Percentiles rank a stretch among this genome's conserved stretches.
phyloP scores from a whole-genome alignment of 2,797 vertebrate genomes.

The Apogon talboti region DNA sequence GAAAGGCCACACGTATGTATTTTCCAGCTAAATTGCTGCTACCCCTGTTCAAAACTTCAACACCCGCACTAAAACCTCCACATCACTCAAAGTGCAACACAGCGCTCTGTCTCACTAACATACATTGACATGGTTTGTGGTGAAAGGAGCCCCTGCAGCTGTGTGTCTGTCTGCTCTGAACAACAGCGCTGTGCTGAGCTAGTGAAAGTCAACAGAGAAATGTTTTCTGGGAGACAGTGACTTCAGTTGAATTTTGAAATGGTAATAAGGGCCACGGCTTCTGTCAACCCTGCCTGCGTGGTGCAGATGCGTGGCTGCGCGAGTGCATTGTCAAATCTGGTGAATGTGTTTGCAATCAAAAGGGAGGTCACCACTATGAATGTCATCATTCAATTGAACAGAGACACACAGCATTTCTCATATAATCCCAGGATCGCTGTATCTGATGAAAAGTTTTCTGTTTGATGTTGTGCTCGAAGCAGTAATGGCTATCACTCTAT shows the following conservation, averaged over 20 bases:
- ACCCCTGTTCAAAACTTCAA: background rate
- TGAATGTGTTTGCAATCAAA: constrained; percentile 13
- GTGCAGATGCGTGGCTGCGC: background rate
- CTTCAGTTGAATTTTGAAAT: constrained; percentile 35
- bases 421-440: constrained; percentile 7
- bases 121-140: constrained; percentile 42
- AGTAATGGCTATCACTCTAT: constrained; percentile 29
- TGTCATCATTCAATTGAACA: constrained; percentile 17
- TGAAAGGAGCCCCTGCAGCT: constrained; percentile 51
- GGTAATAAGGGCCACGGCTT: constrained; percentile 41
- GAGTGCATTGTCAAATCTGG: background rate
- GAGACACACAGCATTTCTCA: constrained; percentile 7
- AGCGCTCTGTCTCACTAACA: constrained; percentile 50
- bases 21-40: constrained; percentile 24
- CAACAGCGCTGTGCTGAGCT: constrained; percentile 27
- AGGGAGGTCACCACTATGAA: constrained; percentile 23
- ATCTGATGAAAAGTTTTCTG: constrained; percentile 29
- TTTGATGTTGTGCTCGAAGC: constrained; percentile 33
- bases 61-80: constrained; percentile 19
- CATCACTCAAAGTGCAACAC: constrained; percentile 9
- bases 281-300: constrained; percentile 24
- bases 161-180: constrained; percentile 39
- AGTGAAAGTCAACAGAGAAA: constrained; percentile 44
- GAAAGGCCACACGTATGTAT: constrained; percentile 41
- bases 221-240: constrained; percentile 21